These are phyloP conservation scores for Onchidella celtica DNA, from an alignment of 2,888 invertebrate species.

Conservation along the genomic window DNA sequence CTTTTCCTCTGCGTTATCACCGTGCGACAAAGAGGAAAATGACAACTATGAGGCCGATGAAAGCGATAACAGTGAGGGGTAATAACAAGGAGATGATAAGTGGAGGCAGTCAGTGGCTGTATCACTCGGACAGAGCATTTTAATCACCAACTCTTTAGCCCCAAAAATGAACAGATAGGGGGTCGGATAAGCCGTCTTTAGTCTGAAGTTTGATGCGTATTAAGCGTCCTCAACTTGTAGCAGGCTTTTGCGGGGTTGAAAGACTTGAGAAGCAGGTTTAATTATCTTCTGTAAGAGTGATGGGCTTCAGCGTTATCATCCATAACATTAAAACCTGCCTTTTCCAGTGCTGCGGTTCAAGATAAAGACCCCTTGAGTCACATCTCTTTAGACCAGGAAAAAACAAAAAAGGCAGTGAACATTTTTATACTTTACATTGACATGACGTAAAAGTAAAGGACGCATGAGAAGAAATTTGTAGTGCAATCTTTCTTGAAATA, in stretches of 20 bases:
- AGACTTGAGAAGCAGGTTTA: background rate
- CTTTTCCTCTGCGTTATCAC: background rate
- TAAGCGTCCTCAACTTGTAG: background rate
- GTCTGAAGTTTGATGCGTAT: background rate
- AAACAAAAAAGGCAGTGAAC: too few species aligned
- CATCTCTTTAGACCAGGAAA: too few species aligned
- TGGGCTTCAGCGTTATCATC: background rate
- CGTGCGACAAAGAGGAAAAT: background rate
- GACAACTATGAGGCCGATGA: background rate
- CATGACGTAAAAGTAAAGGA: too few species aligned
- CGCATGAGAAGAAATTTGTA: too few species aligned
- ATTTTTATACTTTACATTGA: too few species aligned
- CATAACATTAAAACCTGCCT: too few species aligned
- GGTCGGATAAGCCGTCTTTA: background rate
- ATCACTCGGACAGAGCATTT: background rate
- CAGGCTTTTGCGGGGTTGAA: background rate
- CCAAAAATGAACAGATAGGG: too few species aligned
- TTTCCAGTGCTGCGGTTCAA: too few species aligned
- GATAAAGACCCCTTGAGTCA: too few species aligned
- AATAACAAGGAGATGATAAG: background rate
- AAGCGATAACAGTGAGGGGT: background rate
- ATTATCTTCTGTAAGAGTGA: background rate
- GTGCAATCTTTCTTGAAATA: too few species aligned
- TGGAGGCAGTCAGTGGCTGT: background rate
- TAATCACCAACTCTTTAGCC: background rate